Percentiles rank a stretch among this genome's conserved stretches.
These are phyloP conservation scores for Pristiophorus japonicus DNA, from an alignment of 2,113 vertebrate genomes.

Conservation along the genomic window DNA sequence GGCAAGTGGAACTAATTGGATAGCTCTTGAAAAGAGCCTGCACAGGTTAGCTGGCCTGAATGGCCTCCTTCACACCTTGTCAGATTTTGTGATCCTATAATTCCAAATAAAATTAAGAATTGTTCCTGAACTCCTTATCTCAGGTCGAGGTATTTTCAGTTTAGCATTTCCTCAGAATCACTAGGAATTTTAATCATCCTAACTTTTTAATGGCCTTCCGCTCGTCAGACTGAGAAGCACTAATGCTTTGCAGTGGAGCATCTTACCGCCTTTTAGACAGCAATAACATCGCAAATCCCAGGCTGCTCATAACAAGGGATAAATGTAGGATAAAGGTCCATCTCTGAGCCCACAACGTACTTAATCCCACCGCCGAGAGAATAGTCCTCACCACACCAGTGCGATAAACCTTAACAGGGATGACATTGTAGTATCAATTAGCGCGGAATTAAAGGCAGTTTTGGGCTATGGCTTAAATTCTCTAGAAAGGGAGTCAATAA, in stretches of 20 bases:
- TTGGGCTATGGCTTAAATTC: not conserved
- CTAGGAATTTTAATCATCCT: not conserved
- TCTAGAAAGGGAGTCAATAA: not conserved
- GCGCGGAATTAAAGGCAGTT: not conserved
- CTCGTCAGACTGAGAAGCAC: not conserved
- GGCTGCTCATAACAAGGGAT: not conserved
- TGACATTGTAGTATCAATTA: slow-evolving; percentile 23
- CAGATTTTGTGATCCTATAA: not conserved
- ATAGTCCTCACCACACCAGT: not conserved
- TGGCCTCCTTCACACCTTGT: not conserved
- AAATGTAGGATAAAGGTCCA: not conserved
- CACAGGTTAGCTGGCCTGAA: not conserved
- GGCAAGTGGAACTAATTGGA: not conserved
- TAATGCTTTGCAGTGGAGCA: not conserved
- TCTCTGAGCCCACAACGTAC: not conserved
- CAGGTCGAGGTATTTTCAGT: not conserved
- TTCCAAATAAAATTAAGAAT: not conserved
- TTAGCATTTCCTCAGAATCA: not conserved
- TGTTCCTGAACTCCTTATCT: not conserved
- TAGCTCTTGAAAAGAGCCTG: not conserved
- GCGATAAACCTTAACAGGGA: not conserved
- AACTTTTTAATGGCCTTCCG: not conserved
- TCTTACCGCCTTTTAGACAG: not conserved
- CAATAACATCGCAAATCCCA: not conserved
- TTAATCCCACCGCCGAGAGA: not conserved